Evolutionary conservation across 2,888 invertebrate species (phyloP).

Genomic region (Ypsolopha sequella): DNA sequence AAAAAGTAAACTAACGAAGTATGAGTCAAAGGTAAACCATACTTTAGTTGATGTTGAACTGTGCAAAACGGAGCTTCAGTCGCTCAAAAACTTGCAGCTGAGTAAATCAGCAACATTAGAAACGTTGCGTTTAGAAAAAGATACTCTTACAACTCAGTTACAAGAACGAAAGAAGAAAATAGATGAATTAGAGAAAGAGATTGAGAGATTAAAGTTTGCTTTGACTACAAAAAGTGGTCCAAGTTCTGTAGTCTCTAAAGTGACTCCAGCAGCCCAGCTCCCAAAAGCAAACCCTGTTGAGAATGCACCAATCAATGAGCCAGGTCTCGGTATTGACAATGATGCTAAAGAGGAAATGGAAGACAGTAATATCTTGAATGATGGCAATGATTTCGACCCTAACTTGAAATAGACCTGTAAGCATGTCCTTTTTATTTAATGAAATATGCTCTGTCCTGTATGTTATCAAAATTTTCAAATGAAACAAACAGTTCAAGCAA

Average conservation of each 20-base stretch:
- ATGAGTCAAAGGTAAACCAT: constrained; percentile 46
- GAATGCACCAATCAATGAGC: constrained; percentile 38
- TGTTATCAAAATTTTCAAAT: too few species aligned
- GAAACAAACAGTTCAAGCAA: too few species aligned
- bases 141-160: constrained; percentile 45
- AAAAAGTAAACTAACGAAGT: constrained; percentile 35
- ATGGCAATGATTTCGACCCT: constrained; percentile 49
- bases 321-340: constrained; percentile 50
- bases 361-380: constrained; percentile 48
- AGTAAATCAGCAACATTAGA: constrained; percentile 56
- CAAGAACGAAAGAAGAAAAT: constrained; percentile 48
- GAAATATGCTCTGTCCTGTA: too few species aligned
- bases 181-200: constrained; percentile 49
- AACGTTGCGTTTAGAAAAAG: constrained; percentile 55
- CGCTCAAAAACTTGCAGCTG: constrained; percentile 56
- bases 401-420: constrained; percentile 24
- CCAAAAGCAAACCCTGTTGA: constrained; percentile 48
- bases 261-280: constrained; percentile 50
- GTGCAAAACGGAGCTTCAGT: constrained; percentile 58
- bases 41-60: constrained; percentile 48
- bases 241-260: constrained; percentile 34
- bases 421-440: too few species aligned
- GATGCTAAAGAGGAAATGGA: constrained; percentile 65
- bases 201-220: constrained; percentile 39
- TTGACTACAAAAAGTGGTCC: constrained; percentile 47